phyloP scores from a whole-genome alignment of 2,888 invertebrate species.

The Drepanosiphum platanoidis region DNA sequence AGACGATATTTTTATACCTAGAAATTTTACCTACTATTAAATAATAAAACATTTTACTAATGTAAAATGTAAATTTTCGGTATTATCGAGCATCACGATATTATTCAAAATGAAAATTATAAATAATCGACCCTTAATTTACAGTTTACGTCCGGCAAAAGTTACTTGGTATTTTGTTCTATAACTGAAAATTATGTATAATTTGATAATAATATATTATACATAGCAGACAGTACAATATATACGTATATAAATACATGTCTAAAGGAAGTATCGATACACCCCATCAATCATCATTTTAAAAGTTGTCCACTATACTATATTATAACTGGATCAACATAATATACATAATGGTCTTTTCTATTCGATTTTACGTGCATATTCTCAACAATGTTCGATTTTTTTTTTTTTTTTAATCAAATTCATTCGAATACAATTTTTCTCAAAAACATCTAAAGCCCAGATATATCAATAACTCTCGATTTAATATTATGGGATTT shows the following conservation, averaged over 20 bases:
- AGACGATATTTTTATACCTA: too few species aligned
- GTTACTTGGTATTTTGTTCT: slow-evolving; percentile 17
- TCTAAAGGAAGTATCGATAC: background rate
- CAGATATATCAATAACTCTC: slow-evolving; percentile 9
- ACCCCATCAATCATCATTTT: slow-evolving; percentile 45
- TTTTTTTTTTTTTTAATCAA: background rate
- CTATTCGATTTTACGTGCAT: background rate
- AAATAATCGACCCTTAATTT: background rate
- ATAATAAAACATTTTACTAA: too few species aligned
- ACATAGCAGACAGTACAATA: background rate
- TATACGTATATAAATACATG: background rate
- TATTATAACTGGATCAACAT: background rate
- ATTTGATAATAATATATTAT: slow-evolving; percentile 19
- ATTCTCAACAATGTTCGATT: background rate
- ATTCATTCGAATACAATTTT: background rate
- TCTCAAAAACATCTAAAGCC: background rate
- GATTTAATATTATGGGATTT: background rate
- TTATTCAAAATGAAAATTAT: background rate
- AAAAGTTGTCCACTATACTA: background rate
- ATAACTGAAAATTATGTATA: slow-evolving; percentile 38
- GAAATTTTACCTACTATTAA: too few species aligned
- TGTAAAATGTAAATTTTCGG: background rate
- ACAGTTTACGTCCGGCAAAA: background rate
- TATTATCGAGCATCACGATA: background rate
- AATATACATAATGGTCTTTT: slow-evolving; percentile 21